Evolutionary conservation across 2,888 invertebrate genomes (phyloP).

Genomic region (Eristalis arbustorum): DNA sequence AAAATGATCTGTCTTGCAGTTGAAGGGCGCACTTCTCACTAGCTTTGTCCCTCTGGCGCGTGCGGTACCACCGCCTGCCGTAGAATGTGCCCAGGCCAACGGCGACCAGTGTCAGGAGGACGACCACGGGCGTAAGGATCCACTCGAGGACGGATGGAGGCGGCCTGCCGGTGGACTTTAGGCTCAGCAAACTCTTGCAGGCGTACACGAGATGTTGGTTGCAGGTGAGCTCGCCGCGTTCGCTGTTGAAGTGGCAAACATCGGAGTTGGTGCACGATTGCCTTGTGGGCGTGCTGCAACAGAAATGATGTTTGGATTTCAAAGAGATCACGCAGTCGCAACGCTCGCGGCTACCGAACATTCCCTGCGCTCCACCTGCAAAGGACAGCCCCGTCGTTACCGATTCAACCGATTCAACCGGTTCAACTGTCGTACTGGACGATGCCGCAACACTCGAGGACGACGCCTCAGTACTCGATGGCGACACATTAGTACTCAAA

Average conservation of each 20-base stretch:
- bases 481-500: too few relatives aligned
- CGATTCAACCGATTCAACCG: neutral
- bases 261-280: conserved; percentile 1
- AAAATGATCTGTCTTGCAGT: neutral
- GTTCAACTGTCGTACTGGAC: neutral
- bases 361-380: neutral
- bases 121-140: neutral
- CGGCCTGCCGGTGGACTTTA: neutral
- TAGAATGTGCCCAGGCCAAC: neutral
- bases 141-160: neutral
- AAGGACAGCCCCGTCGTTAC: neutral
- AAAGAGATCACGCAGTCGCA: neutral
- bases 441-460: too few relatives aligned
- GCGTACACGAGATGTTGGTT: conserved; percentile 16
- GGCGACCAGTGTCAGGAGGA: neutral
- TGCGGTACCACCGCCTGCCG: neutral
- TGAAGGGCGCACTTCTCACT: neutral
- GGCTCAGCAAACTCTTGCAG: neutral
- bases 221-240: conserved; percentile 9
- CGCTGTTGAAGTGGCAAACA: neutral
- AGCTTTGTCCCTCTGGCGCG: neutral
- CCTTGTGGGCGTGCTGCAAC: neutral
- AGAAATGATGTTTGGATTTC: neutral
- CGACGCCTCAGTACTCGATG: neutral
- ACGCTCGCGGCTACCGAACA: neutral